phyloP scores from a whole-genome alignment of 2,797 vertebrate genomes.

The Spinus pinus region DNA sequence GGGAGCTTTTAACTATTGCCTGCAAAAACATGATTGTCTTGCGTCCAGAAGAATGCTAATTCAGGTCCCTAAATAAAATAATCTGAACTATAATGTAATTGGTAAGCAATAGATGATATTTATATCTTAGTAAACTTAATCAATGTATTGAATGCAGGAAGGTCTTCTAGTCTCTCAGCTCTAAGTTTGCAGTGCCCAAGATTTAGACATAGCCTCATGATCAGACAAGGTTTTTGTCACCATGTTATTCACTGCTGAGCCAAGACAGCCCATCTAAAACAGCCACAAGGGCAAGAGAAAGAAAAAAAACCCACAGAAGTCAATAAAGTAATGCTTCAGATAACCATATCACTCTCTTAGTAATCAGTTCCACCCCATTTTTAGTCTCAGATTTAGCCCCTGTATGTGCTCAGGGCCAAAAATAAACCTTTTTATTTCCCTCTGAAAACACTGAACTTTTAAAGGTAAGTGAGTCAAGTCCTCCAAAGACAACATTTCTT shows the following conservation, averaged over 20 bases:
- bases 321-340: not conserved
- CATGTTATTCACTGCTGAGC: not conserved
- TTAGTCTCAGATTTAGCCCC: not conserved
- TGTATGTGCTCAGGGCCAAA: not conserved
- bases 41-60: not conserved
- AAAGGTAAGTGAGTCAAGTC: not conserved
- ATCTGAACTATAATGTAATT: not conserved
- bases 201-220: not conserved
- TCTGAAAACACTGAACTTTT: not conserved
- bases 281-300: not conserved
- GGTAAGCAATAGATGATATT: not conserved
- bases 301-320: not conserved
- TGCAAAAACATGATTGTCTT: not conserved
- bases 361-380: not conserved
- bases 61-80: not conserved
- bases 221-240: fast-evolving
- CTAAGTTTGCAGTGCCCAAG: not conserved
- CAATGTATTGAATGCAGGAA: not conserved
- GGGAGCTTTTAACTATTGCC: not conserved
- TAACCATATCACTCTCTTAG: not conserved
- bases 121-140: constrained; percentile 6
- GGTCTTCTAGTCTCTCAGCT: not conserved
- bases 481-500: not conserved
- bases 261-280: not conserved
- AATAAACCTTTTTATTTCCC: not conserved